phyloP scores from a whole-genome alignment of 2,113 vertebrate genomes.

The Actenoides hombroni region DNA sequence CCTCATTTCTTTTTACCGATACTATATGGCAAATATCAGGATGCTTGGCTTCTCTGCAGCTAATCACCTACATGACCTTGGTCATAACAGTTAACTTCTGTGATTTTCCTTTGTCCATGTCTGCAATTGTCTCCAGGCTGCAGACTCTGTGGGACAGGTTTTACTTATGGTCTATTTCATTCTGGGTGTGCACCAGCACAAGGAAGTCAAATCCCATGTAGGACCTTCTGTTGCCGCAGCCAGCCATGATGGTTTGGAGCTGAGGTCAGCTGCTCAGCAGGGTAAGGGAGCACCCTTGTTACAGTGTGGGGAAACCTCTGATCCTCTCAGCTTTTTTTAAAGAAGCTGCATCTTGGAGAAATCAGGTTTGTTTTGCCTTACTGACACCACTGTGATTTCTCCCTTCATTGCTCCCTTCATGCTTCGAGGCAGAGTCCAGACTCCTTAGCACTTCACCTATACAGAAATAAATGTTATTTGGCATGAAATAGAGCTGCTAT shows the following conservation, averaged over 20 bases:
- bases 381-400: neutral
- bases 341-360: neutral
- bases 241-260: neutral
- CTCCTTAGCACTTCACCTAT: neutral
- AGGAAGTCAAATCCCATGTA: neutral
- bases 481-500: neutral
- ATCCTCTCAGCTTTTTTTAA: neutral
- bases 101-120: neutral
- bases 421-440: neutral
- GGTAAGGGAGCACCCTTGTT: neutral
- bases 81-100: neutral
- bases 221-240: accelerated
- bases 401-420: neutral
- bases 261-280: neutral
- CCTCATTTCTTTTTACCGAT: neutral
- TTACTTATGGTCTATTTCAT: neutral
- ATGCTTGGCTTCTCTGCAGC: neutral
- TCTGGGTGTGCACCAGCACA: neutral
- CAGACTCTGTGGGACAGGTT: neutral
- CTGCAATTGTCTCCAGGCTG: neutral
- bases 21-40: neutral
- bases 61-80: accelerated
- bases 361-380: neutral
- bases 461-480: neutral
- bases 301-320: neutral